phyloP scores from a whole-genome alignment of 2,888 invertebrate genomes.

The Drosophila mimetica region DNA sequence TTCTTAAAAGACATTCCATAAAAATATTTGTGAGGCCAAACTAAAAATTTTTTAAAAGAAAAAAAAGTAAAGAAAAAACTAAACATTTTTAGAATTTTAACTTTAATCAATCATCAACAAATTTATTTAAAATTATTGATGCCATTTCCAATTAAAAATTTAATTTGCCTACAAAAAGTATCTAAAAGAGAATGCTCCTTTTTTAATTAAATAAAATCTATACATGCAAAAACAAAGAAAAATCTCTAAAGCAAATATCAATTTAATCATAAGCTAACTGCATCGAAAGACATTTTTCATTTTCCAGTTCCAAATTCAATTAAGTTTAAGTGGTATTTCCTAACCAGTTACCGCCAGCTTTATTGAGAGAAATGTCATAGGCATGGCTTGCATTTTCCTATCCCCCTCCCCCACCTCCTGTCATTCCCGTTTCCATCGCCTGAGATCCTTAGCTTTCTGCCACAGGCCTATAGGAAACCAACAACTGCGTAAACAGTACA shows the following conservation, averaged over 20 bases:
- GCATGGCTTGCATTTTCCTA: constrained; percentile 48
- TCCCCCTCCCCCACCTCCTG: too few relatives aligned
- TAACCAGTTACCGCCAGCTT: constrained; percentile 21
- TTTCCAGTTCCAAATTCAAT: constrained; percentile 8
- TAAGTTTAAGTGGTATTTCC: constrained; percentile 28
- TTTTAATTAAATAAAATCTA: too few relatives aligned
- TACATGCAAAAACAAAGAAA: too few relatives aligned
- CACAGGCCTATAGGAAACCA: constrained; percentile 25
- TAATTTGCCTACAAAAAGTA: too few relatives aligned
- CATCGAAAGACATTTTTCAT: background rate
- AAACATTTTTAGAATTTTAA: too few relatives aligned
- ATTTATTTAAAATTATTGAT: too few relatives aligned
- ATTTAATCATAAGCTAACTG: background rate
- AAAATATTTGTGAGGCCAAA: background rate
- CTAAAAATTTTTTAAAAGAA: background rate
- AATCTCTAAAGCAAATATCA: background rate
- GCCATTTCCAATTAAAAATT: too few relatives aligned
- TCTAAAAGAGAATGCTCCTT: too few relatives aligned
- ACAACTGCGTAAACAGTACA: constrained; percentile 40
- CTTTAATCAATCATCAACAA: too few relatives aligned
- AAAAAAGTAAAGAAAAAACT: too few relatives aligned
- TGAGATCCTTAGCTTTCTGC: constrained; percentile 12
- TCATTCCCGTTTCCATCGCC: constrained; percentile 12
- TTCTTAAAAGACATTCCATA: too few relatives aligned
- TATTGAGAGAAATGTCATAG: constrained; percentile 50